Conservation (phyloP, 2,113 vertebrate genomes). For the Mionectes macconnelli region DNA sequence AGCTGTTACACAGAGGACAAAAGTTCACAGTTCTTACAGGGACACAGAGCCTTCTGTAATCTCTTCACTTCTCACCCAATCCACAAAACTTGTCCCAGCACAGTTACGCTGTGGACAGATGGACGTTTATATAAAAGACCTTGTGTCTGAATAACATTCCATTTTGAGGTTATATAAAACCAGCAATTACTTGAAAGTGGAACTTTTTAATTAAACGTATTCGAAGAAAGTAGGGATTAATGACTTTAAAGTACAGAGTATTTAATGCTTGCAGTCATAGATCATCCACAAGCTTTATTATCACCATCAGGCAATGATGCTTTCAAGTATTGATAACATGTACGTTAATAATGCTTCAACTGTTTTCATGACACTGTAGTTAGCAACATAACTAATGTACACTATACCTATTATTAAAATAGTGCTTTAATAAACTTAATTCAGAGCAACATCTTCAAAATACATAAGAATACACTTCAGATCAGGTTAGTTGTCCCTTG, state of each 20-base stretch:
- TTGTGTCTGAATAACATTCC: constrained; percentile 42
- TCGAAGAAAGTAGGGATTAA: constrained; percentile 66
- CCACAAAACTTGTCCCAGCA: constrained; percentile 17
- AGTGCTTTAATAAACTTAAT: neutral
- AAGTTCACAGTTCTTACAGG: constrained; percentile 56
- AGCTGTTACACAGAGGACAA: neutral
- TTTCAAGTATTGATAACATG: constrained; percentile 47
- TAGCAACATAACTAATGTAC: constrained; percentile 20
- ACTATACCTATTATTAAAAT: neutral
- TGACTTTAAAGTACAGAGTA: constrained; percentile 52
- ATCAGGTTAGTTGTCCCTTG: neutral
- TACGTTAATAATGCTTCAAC: constrained; percentile 40
- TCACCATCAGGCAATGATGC: neutral
- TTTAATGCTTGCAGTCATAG: constrained; percentile 54
- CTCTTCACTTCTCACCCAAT: neutral
- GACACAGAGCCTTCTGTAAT: neutral
- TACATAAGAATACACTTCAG: neutral
- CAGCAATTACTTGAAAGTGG: constrained; percentile 57
- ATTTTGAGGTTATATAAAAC: constrained; percentile 44
- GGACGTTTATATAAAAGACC: constrained; percentile 64
- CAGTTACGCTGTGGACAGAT: constrained; percentile 17
- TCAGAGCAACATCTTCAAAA: neutral
- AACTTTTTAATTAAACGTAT: constrained; percentile 71
- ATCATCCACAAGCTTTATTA: constrained; percentile 43
- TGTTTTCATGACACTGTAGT: constrained; percentile 57